phyloP scores from a whole-genome alignment of 2,113 vertebrate species.

The Engraulis encrasicolus region DNA sequence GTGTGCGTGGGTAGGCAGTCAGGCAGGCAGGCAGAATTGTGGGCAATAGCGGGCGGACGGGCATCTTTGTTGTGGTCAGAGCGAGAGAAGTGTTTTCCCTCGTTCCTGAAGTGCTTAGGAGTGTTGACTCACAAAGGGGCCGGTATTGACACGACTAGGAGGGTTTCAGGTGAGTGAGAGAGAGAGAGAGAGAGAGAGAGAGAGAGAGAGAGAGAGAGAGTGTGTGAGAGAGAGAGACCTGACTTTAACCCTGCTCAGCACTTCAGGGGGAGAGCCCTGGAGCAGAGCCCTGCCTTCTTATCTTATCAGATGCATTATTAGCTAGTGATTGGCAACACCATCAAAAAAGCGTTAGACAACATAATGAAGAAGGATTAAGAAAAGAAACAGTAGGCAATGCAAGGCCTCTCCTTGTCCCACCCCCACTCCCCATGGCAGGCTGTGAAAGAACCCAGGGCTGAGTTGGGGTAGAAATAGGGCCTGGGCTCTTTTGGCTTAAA shows the following conservation, averaged over 20 bases:
- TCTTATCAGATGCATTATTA: conserved; percentile 81
- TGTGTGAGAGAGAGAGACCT: too few relatives aligned
- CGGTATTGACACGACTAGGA: conserved; percentile 67
- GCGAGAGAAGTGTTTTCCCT: conserved; percentile 57
- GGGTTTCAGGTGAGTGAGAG: conserved; percentile 32
- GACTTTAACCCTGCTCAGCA: conserved; percentile 40
- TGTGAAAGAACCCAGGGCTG: background rate
- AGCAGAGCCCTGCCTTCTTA: conserved; percentile 53
- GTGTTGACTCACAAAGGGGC: conserved; percentile 74
- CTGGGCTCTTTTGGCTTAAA: too few relatives aligned
- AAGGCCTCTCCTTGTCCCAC: background rate
- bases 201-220: too few relatives aligned
- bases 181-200: too few relatives aligned
- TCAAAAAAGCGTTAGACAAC: conserved; percentile 78
- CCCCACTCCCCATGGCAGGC: background rate
- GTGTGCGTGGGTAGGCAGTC: conserved; percentile 24
- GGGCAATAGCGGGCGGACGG: too few relatives aligned
- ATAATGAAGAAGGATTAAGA: conserved; percentile 73
- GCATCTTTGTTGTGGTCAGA: background rate
- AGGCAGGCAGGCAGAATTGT: too few relatives aligned
- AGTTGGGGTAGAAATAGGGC: too few relatives aligned
- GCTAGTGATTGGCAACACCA: conserved; percentile 78
- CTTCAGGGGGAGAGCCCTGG: conserved; percentile 60
- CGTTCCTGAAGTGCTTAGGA: conserved; percentile 70
- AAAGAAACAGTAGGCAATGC: background rate